These are phyloP conservation scores for Drosophila lini DNA, from an alignment of 1,140 invertebrate species.

Conservation along the genomic window DNA sequence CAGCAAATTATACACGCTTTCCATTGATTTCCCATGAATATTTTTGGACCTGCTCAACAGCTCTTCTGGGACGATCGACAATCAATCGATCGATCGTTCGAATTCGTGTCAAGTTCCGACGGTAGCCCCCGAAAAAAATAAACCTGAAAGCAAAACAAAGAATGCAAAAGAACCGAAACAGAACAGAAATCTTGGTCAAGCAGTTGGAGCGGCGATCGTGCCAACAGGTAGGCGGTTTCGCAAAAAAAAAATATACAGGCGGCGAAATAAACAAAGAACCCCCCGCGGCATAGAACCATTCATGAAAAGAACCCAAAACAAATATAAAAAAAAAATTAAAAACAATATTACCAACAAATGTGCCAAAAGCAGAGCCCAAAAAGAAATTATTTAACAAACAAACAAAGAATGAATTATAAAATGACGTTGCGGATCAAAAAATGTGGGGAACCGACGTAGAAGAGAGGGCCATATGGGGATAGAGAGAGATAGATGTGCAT, in stretches of 20 bases:
- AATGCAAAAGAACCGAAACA: slow-evolving; percentile 37
- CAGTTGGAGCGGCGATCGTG: slow-evolving; percentile 44
- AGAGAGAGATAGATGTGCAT: neutral
- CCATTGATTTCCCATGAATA: neutral
- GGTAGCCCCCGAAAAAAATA: slow-evolving; percentile 47
- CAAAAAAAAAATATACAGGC: slow-evolving; percentile 20
- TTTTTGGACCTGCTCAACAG: slow-evolving; percentile 46
- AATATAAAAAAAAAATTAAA: slow-evolving; percentile 33
- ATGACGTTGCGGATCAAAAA: slow-evolving; percentile 57
- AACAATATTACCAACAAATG: slow-evolving; percentile 58
- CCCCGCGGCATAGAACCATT: slow-evolving; percentile 46
- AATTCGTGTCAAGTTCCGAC: slow-evolving; percentile 67
- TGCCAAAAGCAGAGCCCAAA: slow-evolving; percentile 37
- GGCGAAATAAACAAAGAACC: slow-evolving; percentile 26
- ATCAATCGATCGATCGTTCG: slow-evolving; percentile 21
- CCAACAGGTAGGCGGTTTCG: slow-evolving; percentile 50
- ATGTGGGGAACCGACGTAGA: neutral
- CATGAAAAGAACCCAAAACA: slow-evolving; percentile 23
- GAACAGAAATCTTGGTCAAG: slow-evolving; percentile 55
- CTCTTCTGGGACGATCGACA: slow-evolving; percentile 24
- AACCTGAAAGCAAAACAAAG: slow-evolving; percentile 44
- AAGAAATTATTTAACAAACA: slow-evolving; percentile 65
- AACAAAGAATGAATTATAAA: slow-evolving; percentile 57
- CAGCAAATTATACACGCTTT: neutral
- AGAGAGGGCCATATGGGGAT: slow-evolving; percentile 3